Evolutionary conservation across 2,797 vertebrate genomes (phyloP), one percentile per base, ranked within the genome.

Genomic region (Acanthornis magna): DNA sequence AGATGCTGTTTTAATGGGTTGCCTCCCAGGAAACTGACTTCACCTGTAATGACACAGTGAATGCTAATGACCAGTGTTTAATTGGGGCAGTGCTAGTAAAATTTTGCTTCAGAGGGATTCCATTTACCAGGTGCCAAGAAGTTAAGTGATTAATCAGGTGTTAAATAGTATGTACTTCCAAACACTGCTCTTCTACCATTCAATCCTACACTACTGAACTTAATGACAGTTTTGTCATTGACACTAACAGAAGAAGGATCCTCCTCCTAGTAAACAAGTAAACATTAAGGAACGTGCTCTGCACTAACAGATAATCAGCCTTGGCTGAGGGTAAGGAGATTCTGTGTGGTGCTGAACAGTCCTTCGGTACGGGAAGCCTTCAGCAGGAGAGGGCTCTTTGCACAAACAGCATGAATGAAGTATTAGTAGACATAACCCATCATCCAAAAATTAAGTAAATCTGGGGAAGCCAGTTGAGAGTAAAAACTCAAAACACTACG

Each of bases 1-100:
- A 89, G 85, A 45, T 93, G 73, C 82, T 71, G 19, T 65, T 89
- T 93, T 89, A 97, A 95, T 91, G 71, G 77, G 89, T 88, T 96
- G 89, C 90, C 85, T 97, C 93, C 88, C 84, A 95, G 89, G 94
- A 96, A 97, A 94, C 92, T 92, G 89, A 91, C 89, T 94, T 95
- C 82, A 77, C 85, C 78, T 88, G 77, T 93, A 96, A 94, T 93
- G 85, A 94, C 93, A 95, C 38, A 65, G 60, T 61, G 82, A 95
- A 91, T 74, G 87, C 85, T 79, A 95, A 94, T 71, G 85, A 91
- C 88, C 86, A 76, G 61, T 48, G 57, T 50, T 92, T 96, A 96
- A 96, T 79, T 96, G 85, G 93, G 88, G 58, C 88, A 92, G 40
- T 71, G 82, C 86, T 91, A 94, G 89, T 88, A 91, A 96, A 96